These are phyloP conservation scores for Zapus hudsonius DNA, from an alignment of 2,113 vertebrate genomes.

Conservation along the genomic window DNA sequence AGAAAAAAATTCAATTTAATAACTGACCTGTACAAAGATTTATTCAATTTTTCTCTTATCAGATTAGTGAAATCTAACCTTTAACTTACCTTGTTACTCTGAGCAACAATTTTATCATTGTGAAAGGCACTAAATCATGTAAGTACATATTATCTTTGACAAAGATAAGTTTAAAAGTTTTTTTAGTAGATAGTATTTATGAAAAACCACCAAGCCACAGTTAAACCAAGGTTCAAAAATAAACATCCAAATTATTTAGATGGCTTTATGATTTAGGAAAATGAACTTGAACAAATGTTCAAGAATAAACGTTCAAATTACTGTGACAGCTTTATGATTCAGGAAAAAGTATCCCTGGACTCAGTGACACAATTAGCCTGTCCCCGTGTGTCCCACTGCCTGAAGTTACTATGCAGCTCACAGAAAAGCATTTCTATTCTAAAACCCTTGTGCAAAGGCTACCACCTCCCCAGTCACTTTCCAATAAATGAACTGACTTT, in stretches of 20 bases:
- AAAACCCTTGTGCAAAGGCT: neutral
- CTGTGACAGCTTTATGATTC: neutral
- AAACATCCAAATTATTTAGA: neutral
- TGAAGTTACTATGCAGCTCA: neutral
- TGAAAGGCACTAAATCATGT: neutral
- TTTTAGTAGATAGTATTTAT: neutral
- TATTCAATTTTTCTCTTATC: slow-evolving; percentile 62
- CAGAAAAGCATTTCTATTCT: neutral
- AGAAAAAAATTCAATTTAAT: slow-evolving; percentile 72
- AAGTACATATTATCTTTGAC: neutral
- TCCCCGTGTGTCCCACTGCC: neutral
- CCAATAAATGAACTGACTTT: neutral
- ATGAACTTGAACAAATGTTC: neutral
- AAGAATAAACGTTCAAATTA: slow-evolving; percentile 37
- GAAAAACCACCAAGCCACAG: neutral
- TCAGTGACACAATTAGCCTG: neutral
- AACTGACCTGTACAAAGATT: slow-evolving; percentile 47
- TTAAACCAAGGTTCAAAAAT: neutral
- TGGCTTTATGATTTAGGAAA: neutral
- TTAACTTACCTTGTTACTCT: slow-evolving; percentile 42
- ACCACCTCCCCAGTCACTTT: neutral
- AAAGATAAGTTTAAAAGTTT: neutral
- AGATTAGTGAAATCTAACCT: slow-evolving; percentile 56
- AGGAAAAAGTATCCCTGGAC: neutral
- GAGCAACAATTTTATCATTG: slow-evolving; percentile 30